Base-by-base conservation (phyloP, 1,140 invertebrate genomes). In the Drosophila varians region DNA sequence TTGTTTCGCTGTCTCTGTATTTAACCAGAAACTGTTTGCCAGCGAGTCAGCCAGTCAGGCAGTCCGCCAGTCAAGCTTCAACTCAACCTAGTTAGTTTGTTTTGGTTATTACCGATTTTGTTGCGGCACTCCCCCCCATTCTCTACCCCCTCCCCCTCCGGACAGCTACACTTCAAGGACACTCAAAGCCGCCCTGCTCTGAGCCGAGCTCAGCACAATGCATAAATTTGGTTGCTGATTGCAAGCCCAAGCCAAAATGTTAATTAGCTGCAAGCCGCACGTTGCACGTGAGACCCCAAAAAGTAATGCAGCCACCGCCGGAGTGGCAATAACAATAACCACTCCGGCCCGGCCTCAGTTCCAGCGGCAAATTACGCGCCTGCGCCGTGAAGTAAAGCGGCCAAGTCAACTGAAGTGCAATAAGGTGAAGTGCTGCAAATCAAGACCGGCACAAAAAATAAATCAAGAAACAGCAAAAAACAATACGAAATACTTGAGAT, bases 221-320 rank as follows among this genome's bases (percentile, higher is more conserved):
- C 74, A 77, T 83, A 69, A 74, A 77, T 83, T 83, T 47, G 19
- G 62, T 68, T 79, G 68, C 69, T 76, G 62, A 73, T 73, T 79
- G 71, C 76, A 56, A 53, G 55, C 58, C 75, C 60, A 68, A 46
- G 64, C 55, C 62, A 65, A 69, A 86, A 84, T 79, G 80, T 86
- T 79, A 84, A 84, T 79, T 86, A 86, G 80, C 54, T 74, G 56
- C 72, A 55, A 61, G 47, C 57, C 31, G 19, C 31, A 16, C 26
- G 38, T 40, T 42, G 78, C 78, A 83, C 78, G 74, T 77, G 78
- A 74, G 77, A 68, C 68, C 57, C 57, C 26, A 57, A 74, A 62
- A 52, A 57, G n/a, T 8, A 65, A 53, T 47, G 23, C 66, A 47
- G 48, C 25, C 9, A 4, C 31, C 40, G 23, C 36, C 14, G 73